Base-by-base conservation (phyloP, 2,888 invertebrate genomes). In the Beris morrisii region DNA sequence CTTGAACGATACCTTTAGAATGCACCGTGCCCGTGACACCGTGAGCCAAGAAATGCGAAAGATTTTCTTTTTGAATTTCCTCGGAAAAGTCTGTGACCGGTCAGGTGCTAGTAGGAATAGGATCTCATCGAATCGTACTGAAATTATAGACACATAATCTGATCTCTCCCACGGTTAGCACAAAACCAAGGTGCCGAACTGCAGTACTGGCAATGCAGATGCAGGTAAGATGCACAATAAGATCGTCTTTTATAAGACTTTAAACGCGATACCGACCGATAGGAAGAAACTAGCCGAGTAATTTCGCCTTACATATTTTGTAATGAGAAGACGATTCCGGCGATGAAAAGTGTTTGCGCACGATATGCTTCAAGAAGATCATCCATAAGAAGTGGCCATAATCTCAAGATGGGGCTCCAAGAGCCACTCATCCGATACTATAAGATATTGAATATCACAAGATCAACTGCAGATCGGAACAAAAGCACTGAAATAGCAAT, bases 341-440 rank as follows among this genome's bases (percentile, higher is more conserved):
- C 67, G 56, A 64, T 50, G 63, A 67, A 67, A 57, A 63, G 63
- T 67, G 59, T 64, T 61, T 56, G 55, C 50, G 48, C 64, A 55
- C 57, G 55, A 57, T 52, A 45, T 46, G n/a, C 56, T 45, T 12
- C 50, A 52, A n/a, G 43, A 43, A n/a, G 38, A 38, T 38, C 38
- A 38, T 38, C 9, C 38, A 38, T 9, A 38, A 38, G 38, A 38
- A 38, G 38, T 38, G 38, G 38, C 38, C 38, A 38, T 38, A 38
- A 38, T 9, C 38, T 38, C 7, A 38, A 38, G 38, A 38, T 38
- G 1, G 9, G 38, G 38, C 7, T 38, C 38, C 9, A 9, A 38
- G 38, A 9, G 38, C 38, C 38, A 38, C 38, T 38, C 9, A 38
- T 38, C 9, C 7, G 38, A 38, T 38, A 38, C 38, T 9, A 9